Evolutionary conservation across 2,888 invertebrate genomes (phyloP), one percentile per base, ranked within the genome.

Genomic region (Dugesia japonica): DNA sequence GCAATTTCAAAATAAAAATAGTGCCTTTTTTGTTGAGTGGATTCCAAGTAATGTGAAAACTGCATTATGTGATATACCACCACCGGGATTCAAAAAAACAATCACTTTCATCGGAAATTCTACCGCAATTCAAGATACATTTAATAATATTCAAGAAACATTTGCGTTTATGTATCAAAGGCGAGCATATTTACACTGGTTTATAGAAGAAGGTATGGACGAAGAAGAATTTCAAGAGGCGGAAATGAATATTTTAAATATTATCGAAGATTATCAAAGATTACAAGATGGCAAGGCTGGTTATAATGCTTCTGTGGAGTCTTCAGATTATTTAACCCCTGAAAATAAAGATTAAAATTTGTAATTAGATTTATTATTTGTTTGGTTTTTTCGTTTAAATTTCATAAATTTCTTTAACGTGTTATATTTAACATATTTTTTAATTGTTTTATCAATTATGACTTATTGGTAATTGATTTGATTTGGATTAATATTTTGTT

Each of bases 31-130:
- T 28, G 76, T 77, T 28, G 77, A 77, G 20, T 77, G 77, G 77
- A 77, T 77, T 26, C 77, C 77, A 17, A 33, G 77, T 28, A 77
- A 77, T 28, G 28, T 42, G 20, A 38, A 77, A 42, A 76, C 42
- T 1, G 77, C 38, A 7, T 77, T 77, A 20, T 77, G 77, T 27
- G 76, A 77, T 23, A 71, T 77, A n/a, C 76, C 77, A 4, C 75
- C 38, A 13, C 1, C 26, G 13, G 76, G 76, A 17, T 26, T 23
- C 13, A 26, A n/a, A 33, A 33, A 31, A 13, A 15, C 73, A 9
- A 26, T 28, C 23, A 74, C 73, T 1, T 73, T 76, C 13, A 23
- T 76, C 17, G 76, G 73, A 1, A 76, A 76, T 28, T 26, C 72
- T 1, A 76, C 76, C 9, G 26, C 76, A 23, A 74, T 76, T 72